Conservation (phyloP, 2,888 invertebrate species). For the Eupithecia vulgata region DNA sequence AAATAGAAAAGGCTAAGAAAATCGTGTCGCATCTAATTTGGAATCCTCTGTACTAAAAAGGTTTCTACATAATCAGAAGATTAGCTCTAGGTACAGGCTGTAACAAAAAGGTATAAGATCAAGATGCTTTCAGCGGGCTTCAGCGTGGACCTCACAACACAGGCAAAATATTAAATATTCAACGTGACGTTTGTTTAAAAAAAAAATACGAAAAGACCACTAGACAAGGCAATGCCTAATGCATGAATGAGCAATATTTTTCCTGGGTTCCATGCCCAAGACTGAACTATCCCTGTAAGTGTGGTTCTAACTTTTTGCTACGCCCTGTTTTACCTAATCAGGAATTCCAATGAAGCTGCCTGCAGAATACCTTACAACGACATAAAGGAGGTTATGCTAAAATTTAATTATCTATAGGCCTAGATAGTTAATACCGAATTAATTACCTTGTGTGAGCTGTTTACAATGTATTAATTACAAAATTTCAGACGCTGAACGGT, state of each 20-base stretch:
- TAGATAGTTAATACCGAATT: not conserved
- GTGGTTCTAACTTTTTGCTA: too few species aligned
- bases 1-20: not conserved
- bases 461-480: conserved; percentile 58
- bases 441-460: conserved; percentile 7
- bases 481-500: conserved; percentile 58
- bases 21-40: conserved; percentile 15
- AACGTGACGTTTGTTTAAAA: too few species aligned
- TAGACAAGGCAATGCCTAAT: too few species aligned
- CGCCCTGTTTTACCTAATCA: not conserved
- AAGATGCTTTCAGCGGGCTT: too few species aligned
- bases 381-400: conserved; percentile 4
- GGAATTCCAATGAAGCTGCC: conserved; percentile 7
- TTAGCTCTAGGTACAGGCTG: too few species aligned
- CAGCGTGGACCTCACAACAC: too few species aligned
- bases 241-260: too few species aligned
- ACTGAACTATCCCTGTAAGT: too few species aligned
- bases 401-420: conserved; percentile 7
- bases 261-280: too few species aligned
- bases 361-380: not conserved
- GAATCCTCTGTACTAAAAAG: not conserved
- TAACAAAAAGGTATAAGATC: too few species aligned
- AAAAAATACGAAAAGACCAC: too few species aligned
- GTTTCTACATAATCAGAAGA: conserved; percentile 10
- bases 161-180: too few species aligned